phyloP scores from a whole-genome alignment of 1,140 invertebrate species.

The Akabosia matsudoensis region DNA sequence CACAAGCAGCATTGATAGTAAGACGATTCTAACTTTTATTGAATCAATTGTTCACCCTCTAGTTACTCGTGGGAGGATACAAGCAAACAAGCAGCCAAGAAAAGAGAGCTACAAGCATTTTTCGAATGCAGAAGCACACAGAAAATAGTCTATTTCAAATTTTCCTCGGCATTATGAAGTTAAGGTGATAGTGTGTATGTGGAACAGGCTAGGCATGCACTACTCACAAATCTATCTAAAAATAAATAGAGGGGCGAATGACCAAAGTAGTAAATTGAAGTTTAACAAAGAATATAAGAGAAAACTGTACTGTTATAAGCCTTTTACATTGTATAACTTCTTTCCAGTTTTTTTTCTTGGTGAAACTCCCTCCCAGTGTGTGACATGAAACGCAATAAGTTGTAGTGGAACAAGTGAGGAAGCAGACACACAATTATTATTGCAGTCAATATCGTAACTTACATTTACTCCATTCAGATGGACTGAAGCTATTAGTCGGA shows the following conservation, averaged over 20 bases:
- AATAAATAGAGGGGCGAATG: not conserved
- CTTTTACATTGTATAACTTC: too few relatives aligned
- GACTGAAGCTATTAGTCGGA: not conserved
- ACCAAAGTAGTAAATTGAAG: not conserved
- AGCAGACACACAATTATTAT: not conserved
- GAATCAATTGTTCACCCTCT: slow-evolving; percentile 11
- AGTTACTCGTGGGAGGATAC: too few relatives aligned
- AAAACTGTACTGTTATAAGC: too few relatives aligned
- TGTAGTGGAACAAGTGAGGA: not conserved
- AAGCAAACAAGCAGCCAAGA: too few relatives aligned
- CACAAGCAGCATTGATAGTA: not conserved
- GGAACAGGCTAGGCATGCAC: too few relatives aligned
- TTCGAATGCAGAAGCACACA: too few relatives aligned
- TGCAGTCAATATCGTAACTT: slow-evolving; percentile 2
- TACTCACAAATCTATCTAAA: not conserved
- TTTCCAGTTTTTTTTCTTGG: too few relatives aligned
- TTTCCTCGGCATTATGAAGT: too few relatives aligned
- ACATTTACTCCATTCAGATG: not conserved
- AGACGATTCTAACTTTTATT: not conserved
- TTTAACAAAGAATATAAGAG: too few relatives aligned
- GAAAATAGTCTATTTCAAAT: too few relatives aligned
- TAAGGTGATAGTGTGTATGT: too few relatives aligned
- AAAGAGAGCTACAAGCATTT: too few relatives aligned
- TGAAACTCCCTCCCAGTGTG: not conserved
- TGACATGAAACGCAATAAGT: slow-evolving; percentile 11